phyloP scores from a whole-genome alignment of 2,797 vertebrate genomes.

The Centropyge bicolor region DNA sequence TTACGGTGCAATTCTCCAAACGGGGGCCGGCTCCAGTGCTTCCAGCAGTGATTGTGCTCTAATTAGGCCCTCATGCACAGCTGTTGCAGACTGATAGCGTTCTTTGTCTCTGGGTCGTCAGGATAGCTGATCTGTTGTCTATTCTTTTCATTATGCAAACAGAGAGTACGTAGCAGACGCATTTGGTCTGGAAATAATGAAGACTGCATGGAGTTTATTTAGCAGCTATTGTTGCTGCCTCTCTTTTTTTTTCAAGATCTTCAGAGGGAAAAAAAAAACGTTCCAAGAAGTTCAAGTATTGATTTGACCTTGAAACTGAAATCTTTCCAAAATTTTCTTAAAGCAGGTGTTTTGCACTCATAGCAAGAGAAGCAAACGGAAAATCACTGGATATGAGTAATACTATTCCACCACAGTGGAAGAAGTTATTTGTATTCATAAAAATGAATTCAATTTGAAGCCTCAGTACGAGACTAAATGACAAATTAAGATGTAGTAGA shows the following conservation, averaged over 20 bases:
- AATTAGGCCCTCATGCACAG: conserved; percentile 72
- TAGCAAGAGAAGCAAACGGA: conserved; percentile 1
- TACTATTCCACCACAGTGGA: background rate
- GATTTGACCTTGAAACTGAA: conserved; percentile 11
- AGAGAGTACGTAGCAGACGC: conserved; percentile 49
- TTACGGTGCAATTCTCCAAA: conserved; percentile 58
- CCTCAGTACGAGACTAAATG: background rate
- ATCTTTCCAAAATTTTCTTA: background rate
- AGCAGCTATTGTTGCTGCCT: conserved; percentile 27
- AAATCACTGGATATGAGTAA: background rate
- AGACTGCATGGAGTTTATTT: conserved; percentile 52
- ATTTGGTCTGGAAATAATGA: conserved; percentile 62
- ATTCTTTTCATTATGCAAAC: conserved; percentile 65
- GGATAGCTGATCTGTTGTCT: conserved; percentile 60
- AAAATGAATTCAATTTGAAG: background rate
- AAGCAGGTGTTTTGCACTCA: background rate
- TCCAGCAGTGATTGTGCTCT: conserved; percentile 62
- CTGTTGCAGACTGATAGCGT: conserved; percentile 73
- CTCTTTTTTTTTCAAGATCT: conserved; percentile 33
- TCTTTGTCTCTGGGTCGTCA: conserved; percentile 65
- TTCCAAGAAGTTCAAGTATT: conserved; percentile 32
- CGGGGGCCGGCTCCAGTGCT: conserved; percentile 37
- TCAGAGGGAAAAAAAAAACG: background rate
- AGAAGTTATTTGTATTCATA: background rate
- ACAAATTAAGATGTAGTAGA: background rate